Evolutionary conservation across 2,888 invertebrate species (phyloP).

Genomic region (Blastobasis adustella): DNA sequence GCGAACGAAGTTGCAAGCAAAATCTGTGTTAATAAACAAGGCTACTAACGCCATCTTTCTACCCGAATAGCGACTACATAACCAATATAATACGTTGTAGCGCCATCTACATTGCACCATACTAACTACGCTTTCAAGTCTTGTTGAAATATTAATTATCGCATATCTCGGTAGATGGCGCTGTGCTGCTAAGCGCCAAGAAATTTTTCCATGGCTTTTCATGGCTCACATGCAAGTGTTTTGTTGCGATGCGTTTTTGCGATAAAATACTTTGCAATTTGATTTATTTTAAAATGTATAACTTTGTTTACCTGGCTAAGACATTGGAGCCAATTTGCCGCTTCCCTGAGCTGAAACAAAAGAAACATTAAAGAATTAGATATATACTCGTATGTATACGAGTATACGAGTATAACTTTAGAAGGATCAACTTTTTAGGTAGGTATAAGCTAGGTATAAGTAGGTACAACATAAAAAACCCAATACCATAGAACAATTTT

Average conservation of each 20-base stretch:
- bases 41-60: slow-evolving; percentile 5
- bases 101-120: slow-evolving; percentile 27
- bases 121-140: not conserved
- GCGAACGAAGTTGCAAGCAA: not conserved
- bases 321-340: slow-evolving; percentile 90
- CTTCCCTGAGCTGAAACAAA: slow-evolving; percentile 83
- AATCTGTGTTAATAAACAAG: slow-evolving; percentile 2
- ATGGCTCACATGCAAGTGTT: not conserved
- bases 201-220: not conserved
- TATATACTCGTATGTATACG: too few relatives aligned
- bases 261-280: not conserved
- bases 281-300: not conserved
- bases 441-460: too few relatives aligned
- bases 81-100: not conserved
- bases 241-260: not conserved
- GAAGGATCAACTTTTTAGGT: too few relatives aligned
- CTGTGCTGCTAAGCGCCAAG: slow-evolving; percentile 5
- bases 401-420: too few relatives aligned
- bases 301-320: slow-evolving; percentile 81
- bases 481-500: too few relatives aligned
- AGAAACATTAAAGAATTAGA: slow-evolving; percentile 4
- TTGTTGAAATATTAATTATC: not conserved
- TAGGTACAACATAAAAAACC: too few relatives aligned
- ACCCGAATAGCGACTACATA: not conserved
- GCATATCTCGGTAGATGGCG: slow-evolving; percentile 37